Percentiles rank a stretch among this genome's conserved stretches.
These are phyloP conservation scores for Toxotes chatareus DNA, from an alignment of 2,113 vertebrate species.

Conservation along the genomic window DNA sequence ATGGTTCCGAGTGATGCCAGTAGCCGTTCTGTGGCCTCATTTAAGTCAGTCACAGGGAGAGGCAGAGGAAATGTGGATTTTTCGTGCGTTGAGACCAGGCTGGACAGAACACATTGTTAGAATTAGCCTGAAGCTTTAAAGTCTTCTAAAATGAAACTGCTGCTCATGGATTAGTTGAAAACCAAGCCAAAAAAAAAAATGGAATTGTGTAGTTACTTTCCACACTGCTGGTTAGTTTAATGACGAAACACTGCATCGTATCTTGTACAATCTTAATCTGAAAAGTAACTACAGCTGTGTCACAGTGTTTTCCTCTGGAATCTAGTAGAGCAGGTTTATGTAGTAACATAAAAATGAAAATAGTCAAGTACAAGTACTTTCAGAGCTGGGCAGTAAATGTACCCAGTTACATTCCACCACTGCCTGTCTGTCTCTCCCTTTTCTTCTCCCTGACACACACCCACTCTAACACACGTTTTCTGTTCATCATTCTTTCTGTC, in stretches of 20 bases:
- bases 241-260: too few species aligned
- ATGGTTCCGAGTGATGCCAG: neutral
- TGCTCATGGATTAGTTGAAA: conserved; percentile 1
- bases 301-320: too few species aligned
- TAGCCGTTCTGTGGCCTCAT: conserved; percentile 31
- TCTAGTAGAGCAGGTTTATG: neutral
- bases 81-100: conserved; percentile 14
- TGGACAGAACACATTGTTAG: conserved; percentile 45
- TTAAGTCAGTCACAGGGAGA: conserved; percentile 38
- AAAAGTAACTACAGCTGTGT: too few species aligned
- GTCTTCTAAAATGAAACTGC: conserved; percentile 28
- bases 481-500: conserved; percentile 10
- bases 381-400: neutral
- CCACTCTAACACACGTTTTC: neutral
- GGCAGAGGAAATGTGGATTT: conserved; percentile 43
- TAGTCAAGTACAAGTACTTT: neutral
- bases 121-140: conserved; percentile 37
- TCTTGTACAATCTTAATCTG: too few species aligned
- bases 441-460: neutral
- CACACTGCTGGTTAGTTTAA: neutral
- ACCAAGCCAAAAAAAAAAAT: conserved; percentile 21
- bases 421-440: neutral
- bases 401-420: neutral
- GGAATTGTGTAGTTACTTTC: neutral
- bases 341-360: neutral